Evolutionary conservation across 92 coral and sea anemone species (phyloP), one percentile per base, ranked within the genome.

Genomic region (Blastomussa wellsi): DNA sequence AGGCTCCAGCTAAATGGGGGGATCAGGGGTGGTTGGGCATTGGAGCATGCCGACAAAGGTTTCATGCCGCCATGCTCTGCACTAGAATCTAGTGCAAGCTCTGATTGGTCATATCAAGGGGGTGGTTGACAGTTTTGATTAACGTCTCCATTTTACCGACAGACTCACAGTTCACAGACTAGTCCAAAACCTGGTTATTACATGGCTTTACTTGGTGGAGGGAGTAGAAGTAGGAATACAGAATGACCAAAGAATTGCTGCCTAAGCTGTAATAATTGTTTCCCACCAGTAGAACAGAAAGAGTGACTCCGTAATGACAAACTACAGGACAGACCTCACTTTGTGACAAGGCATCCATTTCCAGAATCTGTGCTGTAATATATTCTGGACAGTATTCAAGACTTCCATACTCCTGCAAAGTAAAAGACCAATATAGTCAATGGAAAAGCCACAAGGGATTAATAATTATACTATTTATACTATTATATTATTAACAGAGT

Each of bases 401-500:
- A 79, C 98, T 90, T 17, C 98, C 98, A 90, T 94, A 95, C 82
- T 95, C 98, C 98, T 95, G 89, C 19, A 87, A 77, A 32, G 68
- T 39, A 51, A 52, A 35, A 72, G 28, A 76, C 22, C 14, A 74
- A 84, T 7, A 17, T 68, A 14, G 44, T 36, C 37, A 69, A 4
- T 67, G 15, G 14, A 36, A 69, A n/a, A n/a, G n/a, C n/a, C n/a
- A n/a, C n/a, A n/a, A n/a, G n/a, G n/a, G n/a, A n/a, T n/a, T n/a
- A n/a, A n/a, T n/a, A n/a, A n/a, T n/a, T n/a, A n/a, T n/a, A n/a
- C n/a, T n/a, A n/a, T n/a, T n/a, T n/a, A n/a, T n/a, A n/a, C n/a
- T n/a, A n/a, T n/a, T n/a, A n/a, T n/a, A 73, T 22, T 77, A 35
- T 57, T 11, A 22, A 44, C 29, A 74, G 33, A 26, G 8, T 44